Conservation (phyloP, 2,113 vertebrate species). For the Chaetops frenatus region DNA sequence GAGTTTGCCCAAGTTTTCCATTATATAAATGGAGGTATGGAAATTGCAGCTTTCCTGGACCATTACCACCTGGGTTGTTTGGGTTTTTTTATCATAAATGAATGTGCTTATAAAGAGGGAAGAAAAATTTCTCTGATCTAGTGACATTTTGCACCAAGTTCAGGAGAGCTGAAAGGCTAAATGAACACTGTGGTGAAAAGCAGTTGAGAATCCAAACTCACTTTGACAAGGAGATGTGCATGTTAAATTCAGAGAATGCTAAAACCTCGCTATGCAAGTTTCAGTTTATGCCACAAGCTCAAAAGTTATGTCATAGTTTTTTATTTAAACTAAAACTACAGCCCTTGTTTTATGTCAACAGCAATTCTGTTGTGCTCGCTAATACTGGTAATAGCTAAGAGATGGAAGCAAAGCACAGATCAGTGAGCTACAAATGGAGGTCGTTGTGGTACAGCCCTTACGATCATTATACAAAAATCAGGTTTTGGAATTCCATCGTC, state of each 20-base stretch:
- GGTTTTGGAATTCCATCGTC: background rate
- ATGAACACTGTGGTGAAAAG: background rate
- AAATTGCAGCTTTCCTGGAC: background rate
- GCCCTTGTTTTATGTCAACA: slow-evolving; percentile 68
- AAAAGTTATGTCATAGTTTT: slow-evolving; percentile 45
- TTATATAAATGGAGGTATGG: background rate
- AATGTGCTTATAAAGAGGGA: background rate
- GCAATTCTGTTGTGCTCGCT: slow-evolving; percentile 58
- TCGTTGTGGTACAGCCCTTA: slow-evolving; percentile 5
- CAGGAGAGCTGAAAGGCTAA: background rate
- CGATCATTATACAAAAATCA: background rate
- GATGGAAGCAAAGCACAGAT: slow-evolving; percentile 18
- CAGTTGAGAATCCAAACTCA: background rate
- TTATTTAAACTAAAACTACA: slow-evolving; percentile 55
- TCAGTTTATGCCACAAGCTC: slow-evolving; percentile 45
- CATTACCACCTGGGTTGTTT: background rate
- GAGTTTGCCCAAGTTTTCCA: background rate
- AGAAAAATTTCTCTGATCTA: background rate
- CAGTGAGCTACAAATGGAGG: slow-evolving; percentile 34
- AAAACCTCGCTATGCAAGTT: background rate
- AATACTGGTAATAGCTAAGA: slow-evolving; percentile 12
- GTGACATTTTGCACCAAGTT: background rate
- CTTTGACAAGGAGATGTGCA: background rate
- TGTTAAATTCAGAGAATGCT: background rate
- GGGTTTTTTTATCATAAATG: background rate